Percentiles rank a stretch among this genome's conserved stretches.
Evolutionary conservation across 2,888 invertebrate species (phyloP).

Genomic region (Mimas tiliae): DNA sequence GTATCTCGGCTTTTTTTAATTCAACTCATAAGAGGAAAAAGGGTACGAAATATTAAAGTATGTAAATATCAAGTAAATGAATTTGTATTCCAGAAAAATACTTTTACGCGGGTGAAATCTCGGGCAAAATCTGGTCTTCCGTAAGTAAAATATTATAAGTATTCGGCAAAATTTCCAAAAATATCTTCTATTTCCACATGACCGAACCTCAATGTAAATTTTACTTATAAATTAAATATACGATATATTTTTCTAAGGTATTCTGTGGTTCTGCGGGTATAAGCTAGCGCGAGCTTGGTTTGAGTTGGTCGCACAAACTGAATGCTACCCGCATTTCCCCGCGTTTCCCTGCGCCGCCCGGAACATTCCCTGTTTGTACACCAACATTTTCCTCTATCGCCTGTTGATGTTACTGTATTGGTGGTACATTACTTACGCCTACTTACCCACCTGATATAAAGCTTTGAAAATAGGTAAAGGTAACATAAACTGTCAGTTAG

Average conservation of each 20-base stretch:
- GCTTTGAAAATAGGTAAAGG: neutral
- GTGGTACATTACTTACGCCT: conserved; percentile 15
- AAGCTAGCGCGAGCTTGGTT: conserved; percentile 34
- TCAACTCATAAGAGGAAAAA: no score
- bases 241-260: conserved; percentile 40
- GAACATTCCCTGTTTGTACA: conserved; percentile 6
- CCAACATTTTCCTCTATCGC: conserved; percentile 15
- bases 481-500: neutral
- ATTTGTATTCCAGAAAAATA: no score
- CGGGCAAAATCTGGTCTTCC: no score
- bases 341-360: neutral
- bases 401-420: conserved; percentile 20
- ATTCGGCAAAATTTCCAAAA: neutral
- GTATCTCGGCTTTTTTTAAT: no score
- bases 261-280: conserved; percentile 37
- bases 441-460: conserved; percentile 5
- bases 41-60: no score
- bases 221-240: conserved; percentile 15
- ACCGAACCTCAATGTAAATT: conserved; percentile 7
- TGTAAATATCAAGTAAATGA: no score
- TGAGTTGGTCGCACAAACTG: conserved; percentile 62
- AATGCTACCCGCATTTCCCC: conserved; percentile 43
- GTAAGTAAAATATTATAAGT: neutral
- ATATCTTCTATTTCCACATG: neutral
- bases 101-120: no score